A percentile compares a stretch with the other conserved stretches of the same genome.
Conservation (phyloP, 2,113 vertebrate genomes). For the Lophotis ruficrista region DNA sequence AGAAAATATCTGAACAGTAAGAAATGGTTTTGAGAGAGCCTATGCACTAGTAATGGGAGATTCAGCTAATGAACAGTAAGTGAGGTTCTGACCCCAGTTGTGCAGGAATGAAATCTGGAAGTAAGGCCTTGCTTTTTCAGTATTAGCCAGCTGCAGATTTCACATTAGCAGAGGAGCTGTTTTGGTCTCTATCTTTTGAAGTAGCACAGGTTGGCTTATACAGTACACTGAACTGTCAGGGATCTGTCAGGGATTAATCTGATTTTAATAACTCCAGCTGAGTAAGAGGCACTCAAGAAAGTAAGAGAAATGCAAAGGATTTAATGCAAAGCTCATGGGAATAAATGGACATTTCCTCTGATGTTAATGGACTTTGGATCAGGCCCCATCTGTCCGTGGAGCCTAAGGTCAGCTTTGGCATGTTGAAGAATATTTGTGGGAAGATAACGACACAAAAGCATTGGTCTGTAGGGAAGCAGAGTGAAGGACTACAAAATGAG, state of each 20-base stretch:
- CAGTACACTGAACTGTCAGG: not conserved
- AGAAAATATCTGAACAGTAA: not conserved
- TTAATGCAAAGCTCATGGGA: constrained; percentile 5
- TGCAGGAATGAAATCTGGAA: not conserved
- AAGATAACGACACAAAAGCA: not conserved
- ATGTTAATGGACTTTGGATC: constrained; percentile 34
- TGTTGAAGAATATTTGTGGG: constrained; percentile 16
- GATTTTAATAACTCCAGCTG: constrained; percentile 41
- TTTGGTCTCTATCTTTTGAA: not conserved
- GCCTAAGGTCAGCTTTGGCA: constrained; percentile 5
- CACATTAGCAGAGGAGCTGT: not conserved
- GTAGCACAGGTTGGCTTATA: not conserved
- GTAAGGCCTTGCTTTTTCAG: not conserved
- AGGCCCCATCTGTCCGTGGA: not conserved
- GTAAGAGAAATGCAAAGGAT: constrained; percentile 32
- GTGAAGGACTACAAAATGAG: not conserved
- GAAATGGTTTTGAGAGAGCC: not conserved
- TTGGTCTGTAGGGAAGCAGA: not conserved
- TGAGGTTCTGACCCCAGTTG: not conserved
- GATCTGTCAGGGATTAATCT: constrained; percentile 38
- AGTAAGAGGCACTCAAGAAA: constrained; percentile 49
- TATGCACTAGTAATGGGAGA: not conserved
- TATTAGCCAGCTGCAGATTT: not conserved
- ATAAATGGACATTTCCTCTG: constrained; percentile 24
- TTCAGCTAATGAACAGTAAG: not conserved